phyloP scores from a whole-genome alignment of 2,888 invertebrate genomes.

The Digitonthophagus gazella region DNA sequence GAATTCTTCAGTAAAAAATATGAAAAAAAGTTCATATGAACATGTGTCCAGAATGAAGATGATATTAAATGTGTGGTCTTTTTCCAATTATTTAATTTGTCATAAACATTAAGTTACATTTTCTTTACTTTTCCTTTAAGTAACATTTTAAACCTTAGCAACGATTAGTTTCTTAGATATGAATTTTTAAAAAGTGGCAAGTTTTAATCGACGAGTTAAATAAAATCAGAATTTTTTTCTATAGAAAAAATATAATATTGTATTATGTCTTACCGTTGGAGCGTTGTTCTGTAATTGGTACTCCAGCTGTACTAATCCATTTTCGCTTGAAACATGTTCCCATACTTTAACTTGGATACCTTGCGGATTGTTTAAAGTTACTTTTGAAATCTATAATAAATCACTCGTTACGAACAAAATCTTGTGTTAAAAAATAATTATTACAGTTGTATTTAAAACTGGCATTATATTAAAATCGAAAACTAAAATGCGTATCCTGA shows the following conservation, averaged over 20 bases:
- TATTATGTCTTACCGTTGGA: conserved; percentile 37
- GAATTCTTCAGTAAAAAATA: too few relatives aligned
- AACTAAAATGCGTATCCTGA: conserved; percentile 55
- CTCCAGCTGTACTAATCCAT: conserved; percentile 60
- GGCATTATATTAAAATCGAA: conserved; percentile 55
- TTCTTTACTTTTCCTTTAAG: too few relatives aligned
- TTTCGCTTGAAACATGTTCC: conserved; percentile 58
- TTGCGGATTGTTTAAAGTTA: conserved; percentile 47
- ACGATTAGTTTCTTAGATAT: too few relatives aligned
- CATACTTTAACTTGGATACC: conserved; percentile 65
- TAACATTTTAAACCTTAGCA: too few relatives aligned
- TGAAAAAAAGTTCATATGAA: too few relatives aligned
- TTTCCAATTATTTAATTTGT: too few relatives aligned
- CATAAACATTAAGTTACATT: too few relatives aligned
- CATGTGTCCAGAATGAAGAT: too few relatives aligned
- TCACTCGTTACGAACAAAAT: too few relatives aligned
- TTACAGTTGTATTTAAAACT: conserved; percentile 38
- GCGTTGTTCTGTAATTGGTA: conserved; percentile 44
- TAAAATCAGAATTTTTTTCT: background rate
- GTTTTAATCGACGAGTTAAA: background rate
- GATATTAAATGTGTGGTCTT: too few relatives aligned
- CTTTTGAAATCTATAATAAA: background rate
- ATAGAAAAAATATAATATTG: background rate
- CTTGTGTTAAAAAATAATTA: background rate
- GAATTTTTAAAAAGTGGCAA: too few relatives aligned